Evolutionary conservation across 2,888 invertebrate species (phyloP).

Genomic region (Caenorhabditis afra): DNA sequence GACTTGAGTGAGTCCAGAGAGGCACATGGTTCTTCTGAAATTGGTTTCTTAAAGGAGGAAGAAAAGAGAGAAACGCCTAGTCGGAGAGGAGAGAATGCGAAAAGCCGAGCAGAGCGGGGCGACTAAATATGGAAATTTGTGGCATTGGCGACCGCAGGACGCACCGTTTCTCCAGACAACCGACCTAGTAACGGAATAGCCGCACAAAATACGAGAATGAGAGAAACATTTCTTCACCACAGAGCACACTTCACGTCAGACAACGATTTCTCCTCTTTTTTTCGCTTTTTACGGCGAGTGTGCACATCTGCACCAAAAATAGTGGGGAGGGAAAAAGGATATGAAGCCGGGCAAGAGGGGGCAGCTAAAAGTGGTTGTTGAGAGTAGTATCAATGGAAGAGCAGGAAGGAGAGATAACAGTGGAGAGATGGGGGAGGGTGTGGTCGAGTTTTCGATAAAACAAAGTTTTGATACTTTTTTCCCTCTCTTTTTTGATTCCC

Average conservation of each 20-base stretch:
- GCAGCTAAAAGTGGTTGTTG: not conserved
- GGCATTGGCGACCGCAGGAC: conserved; percentile 28
- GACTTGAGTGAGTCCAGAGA: conserved; percentile 67
- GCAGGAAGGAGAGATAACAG: conserved; percentile 4
- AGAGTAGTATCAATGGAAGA: conserved; percentile 12
- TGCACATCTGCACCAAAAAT: conserved; percentile 28
- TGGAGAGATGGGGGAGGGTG: not conserved
- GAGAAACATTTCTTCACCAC: conserved; percentile 14
- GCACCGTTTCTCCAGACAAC: conserved; percentile 38
- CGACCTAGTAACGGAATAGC: conserved; percentile 48
- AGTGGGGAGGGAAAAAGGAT: conserved; percentile 7
- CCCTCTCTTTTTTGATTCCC: not conserved
- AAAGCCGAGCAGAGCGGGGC: not conserved
- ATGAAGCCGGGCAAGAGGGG: not conserved
- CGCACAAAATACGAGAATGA: conserved; percentile 43
- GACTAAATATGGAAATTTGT: conserved; percentile 36
- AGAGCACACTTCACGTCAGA: not conserved
- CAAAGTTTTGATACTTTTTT: conserved; percentile 4
- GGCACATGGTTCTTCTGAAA: conserved; percentile 54
- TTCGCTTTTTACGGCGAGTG: conserved; percentile 3
- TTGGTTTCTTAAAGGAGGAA: too few relatives aligned
- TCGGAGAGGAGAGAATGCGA: not conserved
- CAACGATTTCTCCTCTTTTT: too few relatives aligned
- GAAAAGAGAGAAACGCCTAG: not conserved
- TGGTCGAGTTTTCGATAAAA: not conserved